Percentiles rank a stretch among this genome's conserved stretches.
These are phyloP conservation scores for Danaus plexippus DNA, from an alignment of 1,140 invertebrate genomes.

Conservation along the genomic window DNA sequence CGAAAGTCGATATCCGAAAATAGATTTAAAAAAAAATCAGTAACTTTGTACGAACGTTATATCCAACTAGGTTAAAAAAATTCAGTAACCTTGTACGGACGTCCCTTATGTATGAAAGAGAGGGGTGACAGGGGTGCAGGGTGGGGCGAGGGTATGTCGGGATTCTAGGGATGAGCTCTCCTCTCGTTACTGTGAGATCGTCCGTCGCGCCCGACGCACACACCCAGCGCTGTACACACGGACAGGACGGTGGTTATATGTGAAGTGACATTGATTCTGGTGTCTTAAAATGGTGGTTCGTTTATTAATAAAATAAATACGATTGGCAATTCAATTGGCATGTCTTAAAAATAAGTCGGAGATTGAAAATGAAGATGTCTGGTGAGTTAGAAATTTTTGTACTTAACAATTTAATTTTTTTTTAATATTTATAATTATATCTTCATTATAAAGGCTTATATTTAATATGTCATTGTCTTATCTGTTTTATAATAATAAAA, in stretches of 20 bases:
- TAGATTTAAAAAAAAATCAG: constrained; percentile 1
- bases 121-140: constrained; percentile 49
- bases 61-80: background rate
- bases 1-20: constrained; percentile 21
- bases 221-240: constrained; percentile 17
- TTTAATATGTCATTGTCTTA: no score
- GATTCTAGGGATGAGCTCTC: constrained; percentile 70
- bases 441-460: no score
- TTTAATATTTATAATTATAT: background rate
- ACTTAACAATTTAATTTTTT: background rate
- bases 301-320: constrained; percentile 19
- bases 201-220: constrained; percentile 59
- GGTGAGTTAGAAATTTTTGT: constrained; percentile 44
- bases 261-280: constrained; percentile 4
- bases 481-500: no score
- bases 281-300: constrained; percentile 18
- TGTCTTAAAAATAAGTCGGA: constrained; percentile 37
- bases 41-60: constrained; percentile 44
- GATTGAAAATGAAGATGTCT: constrained; percentile 63
- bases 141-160: constrained; percentile 64
- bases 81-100: constrained; percentile 43
- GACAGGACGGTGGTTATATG: no score
- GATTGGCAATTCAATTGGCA: background rate
- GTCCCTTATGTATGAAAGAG: constrained; percentile 57
- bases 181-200: constrained; percentile 65